A percentile compares a stretch with the other conserved stretches of the same genome.
phyloP scores from a whole-genome alignment of 1,140 invertebrate species.

The Hypothenemus hampei region DNA sequence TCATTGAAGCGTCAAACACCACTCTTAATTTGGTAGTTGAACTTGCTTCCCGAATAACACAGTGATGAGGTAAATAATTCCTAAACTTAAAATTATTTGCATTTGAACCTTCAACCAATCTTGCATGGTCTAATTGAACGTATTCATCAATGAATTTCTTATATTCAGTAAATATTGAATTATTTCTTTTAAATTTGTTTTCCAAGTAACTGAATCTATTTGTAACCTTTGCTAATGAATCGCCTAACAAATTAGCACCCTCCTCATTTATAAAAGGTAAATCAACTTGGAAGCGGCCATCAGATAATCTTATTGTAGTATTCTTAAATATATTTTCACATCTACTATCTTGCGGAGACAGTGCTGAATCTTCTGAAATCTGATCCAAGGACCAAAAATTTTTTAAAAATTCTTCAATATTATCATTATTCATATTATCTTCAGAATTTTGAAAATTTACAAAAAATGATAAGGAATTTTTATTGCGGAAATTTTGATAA shows the following conservation, averaged over 20 bases:
- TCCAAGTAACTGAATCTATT: conserved; percentile 16
- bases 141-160: conserved; percentile 38
- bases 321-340: neutral
- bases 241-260: neutral
- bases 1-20: conserved; percentile 43
- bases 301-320: neutral
- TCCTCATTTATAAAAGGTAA: neutral
- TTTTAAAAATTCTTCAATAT: too few species aligned
- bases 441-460: too few species aligned
- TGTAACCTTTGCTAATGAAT: conserved; percentile 1
- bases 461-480: too few species aligned
- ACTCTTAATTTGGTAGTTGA: conserved; percentile 37
- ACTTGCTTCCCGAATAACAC: conserved; percentile 35
- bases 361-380: too few species aligned
- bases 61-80: conserved; percentile 47
- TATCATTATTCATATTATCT: too few species aligned
- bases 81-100: too few species aligned
- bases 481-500: too few species aligned
- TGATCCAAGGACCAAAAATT: too few species aligned
- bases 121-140: conserved; percentile 35
- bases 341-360: too few species aligned
- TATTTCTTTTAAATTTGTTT: conserved; percentile 12
- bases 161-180: conserved; percentile 19
- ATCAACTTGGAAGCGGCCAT: neutral
- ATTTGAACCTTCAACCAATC: too few species aligned